Evolutionary conservation across 2,888 invertebrate species (phyloP), one percentile per base, ranked within the genome.

Genomic region (Nycteola revayana): DNA sequence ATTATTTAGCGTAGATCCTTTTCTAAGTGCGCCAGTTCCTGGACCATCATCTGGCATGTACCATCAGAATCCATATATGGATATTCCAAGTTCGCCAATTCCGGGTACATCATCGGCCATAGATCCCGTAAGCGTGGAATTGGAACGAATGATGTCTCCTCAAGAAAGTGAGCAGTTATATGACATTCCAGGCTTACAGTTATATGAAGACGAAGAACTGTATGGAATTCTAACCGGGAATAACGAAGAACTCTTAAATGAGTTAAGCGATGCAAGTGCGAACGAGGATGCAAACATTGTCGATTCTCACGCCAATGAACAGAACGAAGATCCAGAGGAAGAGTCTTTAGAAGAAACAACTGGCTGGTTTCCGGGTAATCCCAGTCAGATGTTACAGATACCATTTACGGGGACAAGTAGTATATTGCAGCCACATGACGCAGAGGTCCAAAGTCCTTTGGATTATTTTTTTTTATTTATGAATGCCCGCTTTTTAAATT

Each of bases 371-470:
- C 36, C 38, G 32, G 42, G 51, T 34, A 52, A 52, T 37, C 44
- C 49, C 36, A 41, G 36, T 24, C 39, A 33, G 32, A 46, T 49
- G 44, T 28, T 32, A 10, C 25, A 46, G 25, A 41, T 52, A 32
- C 30, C 43, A 34, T 52, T 44, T 46, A 46, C 44, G 36, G 49
- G 46, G 32, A 42, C 44, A 42, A 37, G 40, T 31, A 44, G 49
- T 34, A 40, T 49, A 37, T 44, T 49, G 42, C 52, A 31, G 35
- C 52, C 49, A 31, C 41, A 47, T 49, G 26, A 52, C 32, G 35
- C 36, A 39, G 25, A 37, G 27, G 42, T 29, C 28, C 43, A 42
- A 42, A 44, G 22, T 40, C 43, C 42, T 31, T 42, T 52, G 30
- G 33, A 38, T 33, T 37, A 25, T 43, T 47, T 47, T 38, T 47